phyloP scores from a whole-genome alignment of 2,888 invertebrate species.

The Tachina lurida region DNA sequence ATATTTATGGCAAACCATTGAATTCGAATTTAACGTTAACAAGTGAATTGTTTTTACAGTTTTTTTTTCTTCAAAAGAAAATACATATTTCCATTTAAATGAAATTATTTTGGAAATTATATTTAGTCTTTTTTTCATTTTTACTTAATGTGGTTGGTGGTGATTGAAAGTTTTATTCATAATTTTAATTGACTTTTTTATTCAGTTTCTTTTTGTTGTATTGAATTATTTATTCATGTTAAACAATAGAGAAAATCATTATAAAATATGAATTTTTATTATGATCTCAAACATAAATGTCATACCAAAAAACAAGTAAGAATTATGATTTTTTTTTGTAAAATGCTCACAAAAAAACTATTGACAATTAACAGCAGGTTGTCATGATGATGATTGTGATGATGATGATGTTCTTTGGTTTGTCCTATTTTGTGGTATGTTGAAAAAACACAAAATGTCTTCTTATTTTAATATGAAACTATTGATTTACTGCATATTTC shows the following conservation, averaged over 20 bases:
- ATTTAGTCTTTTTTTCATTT: neutral
- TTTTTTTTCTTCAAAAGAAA: neutral
- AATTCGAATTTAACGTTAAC: neutral
- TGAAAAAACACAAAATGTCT: conserved; percentile 8
- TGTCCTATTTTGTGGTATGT: conserved; percentile 10
- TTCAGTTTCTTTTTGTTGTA: neutral
- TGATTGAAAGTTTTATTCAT: conserved; percentile 39
- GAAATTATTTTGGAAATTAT: neutral
- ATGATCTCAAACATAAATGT: conserved; percentile 44
- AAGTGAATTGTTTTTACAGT: neutral
- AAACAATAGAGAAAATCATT: conserved; percentile 59
- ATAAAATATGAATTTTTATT: conserved; percentile 63
- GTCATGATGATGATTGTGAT: conserved; percentile 2
- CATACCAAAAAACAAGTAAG: conserved; percentile 1
- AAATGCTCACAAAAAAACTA: conserved; percentile 27
- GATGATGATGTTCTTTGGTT: neutral
- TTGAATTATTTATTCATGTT: conserved; percentile 16
- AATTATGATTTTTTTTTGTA: neutral
- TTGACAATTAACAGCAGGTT: conserved; percentile 70
- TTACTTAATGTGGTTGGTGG: neutral
- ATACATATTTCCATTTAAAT: conserved; percentile 21
- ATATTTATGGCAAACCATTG: neutral
- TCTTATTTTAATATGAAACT: conserved; percentile 9
- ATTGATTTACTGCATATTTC: conserved; percentile 48
- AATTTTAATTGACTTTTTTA: conserved; percentile 22